Percentiles rank a stretch among this genome's conserved stretches.
phyloP scores from a whole-genome alignment of 2,888 invertebrate species.

The Platycheirus rosarum region DNA sequence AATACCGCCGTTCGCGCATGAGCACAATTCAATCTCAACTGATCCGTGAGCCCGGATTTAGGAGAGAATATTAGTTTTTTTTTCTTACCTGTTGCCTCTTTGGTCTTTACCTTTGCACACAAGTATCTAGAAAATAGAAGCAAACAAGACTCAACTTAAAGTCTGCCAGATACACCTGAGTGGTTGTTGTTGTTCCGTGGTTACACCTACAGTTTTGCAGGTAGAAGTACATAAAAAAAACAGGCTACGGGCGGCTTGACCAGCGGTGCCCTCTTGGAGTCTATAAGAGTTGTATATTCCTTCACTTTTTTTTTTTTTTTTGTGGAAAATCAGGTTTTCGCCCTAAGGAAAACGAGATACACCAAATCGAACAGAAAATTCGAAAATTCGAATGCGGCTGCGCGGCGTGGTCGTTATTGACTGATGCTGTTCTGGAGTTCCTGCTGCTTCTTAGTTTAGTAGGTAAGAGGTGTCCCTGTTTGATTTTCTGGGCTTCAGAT shows the following conservation, averaged over 20 bases:
- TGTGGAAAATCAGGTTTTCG: constrained; percentile 66
- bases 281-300: constrained; percentile 36
- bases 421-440: constrained; percentile 44
- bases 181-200: constrained; percentile 52
- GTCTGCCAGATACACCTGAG: constrained; percentile 67
- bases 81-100: constrained; percentile 51
- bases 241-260: constrained; percentile 51
- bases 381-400: constrained; percentile 52
- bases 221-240: constrained; percentile 33
- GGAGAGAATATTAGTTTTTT: constrained; percentile 56
- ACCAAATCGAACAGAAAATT: constrained; percentile 65
- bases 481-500: constrained; percentile 26
- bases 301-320: constrained; percentile 27
- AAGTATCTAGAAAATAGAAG: constrained; percentile 24
- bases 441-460: constrained; percentile 2
- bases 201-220: constrained; percentile 69
- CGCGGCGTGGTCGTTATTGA: constrained; percentile 52
- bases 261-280: constrained; percentile 72
- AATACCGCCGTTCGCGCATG: constrained; percentile 52
- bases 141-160: constrained; percentile 40
- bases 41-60: constrained; percentile 59
- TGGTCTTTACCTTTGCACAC: constrained; percentile 6
- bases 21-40: constrained; percentile 69
- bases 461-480: constrained; percentile 12
- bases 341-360: constrained; percentile 59